Conservation (phyloP, 2,888 invertebrate species). For the Metallyticus violacea region DNA sequence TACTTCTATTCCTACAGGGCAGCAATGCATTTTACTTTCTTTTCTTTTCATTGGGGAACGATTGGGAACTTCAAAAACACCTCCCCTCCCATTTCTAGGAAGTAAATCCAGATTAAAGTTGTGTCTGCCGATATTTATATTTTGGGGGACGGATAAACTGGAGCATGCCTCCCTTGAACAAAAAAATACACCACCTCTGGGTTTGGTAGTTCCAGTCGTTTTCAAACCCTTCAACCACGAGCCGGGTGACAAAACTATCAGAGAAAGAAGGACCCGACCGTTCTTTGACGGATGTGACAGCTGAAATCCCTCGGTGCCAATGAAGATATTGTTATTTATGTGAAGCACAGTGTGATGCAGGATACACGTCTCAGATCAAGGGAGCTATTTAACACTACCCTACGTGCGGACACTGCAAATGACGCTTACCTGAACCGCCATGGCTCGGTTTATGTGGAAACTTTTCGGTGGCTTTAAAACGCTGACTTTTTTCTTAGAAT, state of each 20-base stretch:
- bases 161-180: neutral
- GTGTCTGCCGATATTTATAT: neutral
- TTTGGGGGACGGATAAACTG: neutral
- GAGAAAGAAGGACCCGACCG: neutral
- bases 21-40: too few relatives aligned
- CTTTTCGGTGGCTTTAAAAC: too few relatives aligned
- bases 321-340: neutral
- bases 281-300: neutral
- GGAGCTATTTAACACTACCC: neutral
- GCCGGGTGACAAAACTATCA: neutral
- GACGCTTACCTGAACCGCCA: neutral
- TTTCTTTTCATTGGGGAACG: neutral
- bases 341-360: neutral
- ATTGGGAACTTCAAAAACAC: neutral
- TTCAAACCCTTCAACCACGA: neutral
- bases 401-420: neutral
- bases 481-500: too few relatives aligned
- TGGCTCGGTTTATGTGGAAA: too few relatives aligned
- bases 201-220: too few relatives aligned
- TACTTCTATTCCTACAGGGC: too few relatives aligned
- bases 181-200: neutral
- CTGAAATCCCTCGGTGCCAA: neutral
- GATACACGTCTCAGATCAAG: neutral
- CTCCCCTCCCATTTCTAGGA: neutral
- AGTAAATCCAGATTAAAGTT: neutral